These are phyloP conservation scores for Chrysogorgia sp. DNA, from an alignment of 92 coral and sea anemone species.

Conservation along the genomic window DNA sequence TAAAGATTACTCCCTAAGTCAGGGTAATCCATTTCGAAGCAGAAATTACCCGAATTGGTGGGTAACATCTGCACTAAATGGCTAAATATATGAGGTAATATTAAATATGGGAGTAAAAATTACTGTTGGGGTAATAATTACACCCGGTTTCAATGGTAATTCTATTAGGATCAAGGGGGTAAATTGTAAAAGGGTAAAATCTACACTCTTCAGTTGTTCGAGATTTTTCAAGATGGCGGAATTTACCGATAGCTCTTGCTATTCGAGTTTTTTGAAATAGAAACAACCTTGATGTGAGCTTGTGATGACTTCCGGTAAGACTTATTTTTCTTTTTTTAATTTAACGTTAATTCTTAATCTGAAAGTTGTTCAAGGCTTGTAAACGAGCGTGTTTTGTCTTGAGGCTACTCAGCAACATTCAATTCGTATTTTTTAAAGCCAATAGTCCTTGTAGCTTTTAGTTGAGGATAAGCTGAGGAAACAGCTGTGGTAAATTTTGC, in stretches of 20 bases:
- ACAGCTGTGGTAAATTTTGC: too few species aligned
- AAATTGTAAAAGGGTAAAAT: too few species aligned
- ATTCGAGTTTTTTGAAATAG: neutral
- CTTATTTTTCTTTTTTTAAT: too few species aligned
- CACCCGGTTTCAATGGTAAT: neutral
- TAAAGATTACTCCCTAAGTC: slow-evolving; percentile 22
- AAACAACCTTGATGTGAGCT: neutral
- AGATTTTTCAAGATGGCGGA: neutral
- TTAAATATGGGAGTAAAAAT: neutral
- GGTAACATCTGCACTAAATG: neutral
- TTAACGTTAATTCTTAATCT: too few species aligned
- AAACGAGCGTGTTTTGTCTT: too few species aligned
- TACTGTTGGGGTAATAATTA: neutral
- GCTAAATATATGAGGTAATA: neutral
- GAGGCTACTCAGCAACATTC: too few species aligned
- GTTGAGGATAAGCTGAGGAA: too few species aligned
- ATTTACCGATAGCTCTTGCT: neutral
- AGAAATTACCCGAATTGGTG: slow-evolving; percentile 18
- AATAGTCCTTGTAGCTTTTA: too few species aligned
- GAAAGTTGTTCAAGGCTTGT: too few species aligned
- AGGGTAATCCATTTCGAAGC: slow-evolving; percentile 24
- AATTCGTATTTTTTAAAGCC: too few species aligned
- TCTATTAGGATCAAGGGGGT: neutral
- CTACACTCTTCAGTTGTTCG: too few species aligned
- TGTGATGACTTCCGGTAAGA: neutral